Evolutionary conservation across 2,113 vertebrate species (phyloP).

Genomic region (Macrotus californicus): DNA sequence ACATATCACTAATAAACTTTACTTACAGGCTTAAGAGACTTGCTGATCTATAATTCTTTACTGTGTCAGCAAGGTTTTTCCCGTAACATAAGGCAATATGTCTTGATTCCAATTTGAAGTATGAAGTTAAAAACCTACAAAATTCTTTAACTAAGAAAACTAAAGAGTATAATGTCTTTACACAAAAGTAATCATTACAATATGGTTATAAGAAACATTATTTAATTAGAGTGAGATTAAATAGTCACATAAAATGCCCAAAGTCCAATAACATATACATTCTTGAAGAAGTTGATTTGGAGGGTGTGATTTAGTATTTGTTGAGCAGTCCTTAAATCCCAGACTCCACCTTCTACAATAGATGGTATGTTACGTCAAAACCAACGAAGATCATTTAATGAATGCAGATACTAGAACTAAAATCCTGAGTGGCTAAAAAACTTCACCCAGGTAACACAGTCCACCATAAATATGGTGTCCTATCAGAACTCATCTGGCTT

Average conservation of each 20-base stretch:
- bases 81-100: not conserved
- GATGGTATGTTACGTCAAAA: not conserved
- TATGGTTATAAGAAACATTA: not conserved
- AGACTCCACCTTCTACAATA: not conserved
- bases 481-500: not conserved
- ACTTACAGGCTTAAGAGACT: no score
- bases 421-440: not conserved
- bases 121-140: not conserved
- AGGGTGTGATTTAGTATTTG: not conserved
- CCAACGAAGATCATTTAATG: not conserved
- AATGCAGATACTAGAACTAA: not conserved
- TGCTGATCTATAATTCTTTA: no score
- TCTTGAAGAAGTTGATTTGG: not conserved
- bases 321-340: not conserved
- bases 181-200: not conserved
- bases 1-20: no score
- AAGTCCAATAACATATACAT: not conserved
- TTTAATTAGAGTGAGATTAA: not conserved
- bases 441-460: accelerated
- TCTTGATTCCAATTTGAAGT: not conserved
- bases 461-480: not conserved
- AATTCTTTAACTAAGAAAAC: not conserved
- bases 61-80: no score
- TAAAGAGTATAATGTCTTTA: not conserved
- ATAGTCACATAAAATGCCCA: not conserved